Conservation (phyloP, 2,113 vertebrate genomes). For the Vidua chalybeata region DNA sequence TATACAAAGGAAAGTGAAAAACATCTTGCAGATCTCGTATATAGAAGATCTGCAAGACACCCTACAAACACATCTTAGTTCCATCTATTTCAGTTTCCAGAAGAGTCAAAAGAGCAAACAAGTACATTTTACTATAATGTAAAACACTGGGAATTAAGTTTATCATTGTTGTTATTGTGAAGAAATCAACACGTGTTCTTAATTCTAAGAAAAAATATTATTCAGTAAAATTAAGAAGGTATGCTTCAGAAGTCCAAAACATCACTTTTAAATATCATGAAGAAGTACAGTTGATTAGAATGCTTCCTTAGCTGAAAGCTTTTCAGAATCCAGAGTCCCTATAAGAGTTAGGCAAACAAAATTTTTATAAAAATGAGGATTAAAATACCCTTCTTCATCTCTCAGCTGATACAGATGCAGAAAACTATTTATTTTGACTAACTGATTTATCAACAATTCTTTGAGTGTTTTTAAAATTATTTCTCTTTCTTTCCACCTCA, state of each 20-base stretch:
- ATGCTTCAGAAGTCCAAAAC: background rate
- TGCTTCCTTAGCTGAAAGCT: background rate
- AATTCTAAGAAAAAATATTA: background rate
- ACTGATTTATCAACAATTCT: background rate
- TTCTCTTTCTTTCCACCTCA: background rate
- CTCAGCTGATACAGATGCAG: background rate
- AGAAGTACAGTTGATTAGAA: background rate
- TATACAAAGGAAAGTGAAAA: background rate
- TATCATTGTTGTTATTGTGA: background rate
- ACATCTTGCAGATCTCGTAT: background rate
- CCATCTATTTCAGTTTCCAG: background rate
- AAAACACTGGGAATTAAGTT: background rate
- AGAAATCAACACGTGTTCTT: background rate
- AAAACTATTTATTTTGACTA: constrained; percentile 10
- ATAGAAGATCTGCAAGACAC: background rate
- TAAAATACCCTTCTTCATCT: background rate
- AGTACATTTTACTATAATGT: background rate
- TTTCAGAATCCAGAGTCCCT: background rate
- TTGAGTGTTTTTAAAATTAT: background rate
- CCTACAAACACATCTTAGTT: background rate
- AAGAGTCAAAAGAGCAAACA: background rate
- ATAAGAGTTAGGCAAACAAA: background rate
- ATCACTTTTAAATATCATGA: background rate
- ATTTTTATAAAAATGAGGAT: background rate
- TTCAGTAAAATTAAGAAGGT: background rate